phyloP scores from a whole-genome alignment of 2,888 invertebrate species.

The Tenthredo mesomela region DNA sequence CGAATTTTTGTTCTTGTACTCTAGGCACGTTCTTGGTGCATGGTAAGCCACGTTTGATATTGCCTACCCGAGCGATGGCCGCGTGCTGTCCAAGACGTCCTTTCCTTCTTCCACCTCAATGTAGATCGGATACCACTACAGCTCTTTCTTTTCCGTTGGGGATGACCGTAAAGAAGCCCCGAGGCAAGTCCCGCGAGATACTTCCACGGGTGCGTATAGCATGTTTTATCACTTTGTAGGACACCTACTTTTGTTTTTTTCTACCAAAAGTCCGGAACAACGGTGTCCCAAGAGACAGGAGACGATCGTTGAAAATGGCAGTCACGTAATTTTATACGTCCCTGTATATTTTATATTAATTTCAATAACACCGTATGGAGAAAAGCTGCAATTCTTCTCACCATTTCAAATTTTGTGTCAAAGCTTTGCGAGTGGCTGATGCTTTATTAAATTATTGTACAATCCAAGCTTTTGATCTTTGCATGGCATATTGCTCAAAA shows the following conservation, averaged over 20 bases:
- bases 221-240: slow-evolving; percentile 38
- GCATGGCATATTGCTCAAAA: not conserved
- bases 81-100: slow-evolving; percentile 3
- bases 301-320: slow-evolving; percentile 1
- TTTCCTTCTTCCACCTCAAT: slow-evolving; percentile 25
- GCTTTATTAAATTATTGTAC: not conserved
- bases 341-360: not conserved
- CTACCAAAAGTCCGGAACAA: not conserved
- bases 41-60: slow-evolving; percentile 32
- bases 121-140: slow-evolving; percentile 26
- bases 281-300: not conserved
- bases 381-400: not conserved
- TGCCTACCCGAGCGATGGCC: slow-evolving; percentile 5
- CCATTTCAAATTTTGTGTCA: not conserved
- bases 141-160: slow-evolving; percentile 21
- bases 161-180: slow-evolving; percentile 22
- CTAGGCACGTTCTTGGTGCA: slow-evolving; percentile 24
- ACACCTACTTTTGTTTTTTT: slow-evolving; percentile 35
- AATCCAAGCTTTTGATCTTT: not conserved
- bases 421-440: not conserved
- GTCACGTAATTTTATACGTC: slow-evolving; percentile 22
- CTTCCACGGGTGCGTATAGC: slow-evolving; percentile 32
- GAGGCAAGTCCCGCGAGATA: slow-evolving; percentile 29
- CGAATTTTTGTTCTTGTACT: slow-evolving; percentile 1
- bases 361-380: not conserved